Conservation (phyloP, 2,888 invertebrate genomes). For the Drosophila nr. medialis region DNA sequence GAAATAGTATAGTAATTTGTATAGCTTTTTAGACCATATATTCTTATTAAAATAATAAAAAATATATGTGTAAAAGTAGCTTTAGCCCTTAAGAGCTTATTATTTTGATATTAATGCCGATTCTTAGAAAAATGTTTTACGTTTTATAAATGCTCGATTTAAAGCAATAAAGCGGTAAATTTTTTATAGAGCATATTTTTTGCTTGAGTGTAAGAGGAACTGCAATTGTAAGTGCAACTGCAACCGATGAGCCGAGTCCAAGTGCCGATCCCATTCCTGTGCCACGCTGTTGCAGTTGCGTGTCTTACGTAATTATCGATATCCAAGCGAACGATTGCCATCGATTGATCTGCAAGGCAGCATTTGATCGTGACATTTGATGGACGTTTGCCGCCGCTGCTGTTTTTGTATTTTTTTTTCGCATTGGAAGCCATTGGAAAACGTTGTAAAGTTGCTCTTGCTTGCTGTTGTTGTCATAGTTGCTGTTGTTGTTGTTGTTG, state of each 20-base stretch:
- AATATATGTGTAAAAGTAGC: too few relatives aligned
- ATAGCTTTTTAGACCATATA: rapidly evolving
- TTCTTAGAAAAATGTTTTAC: not conserved
- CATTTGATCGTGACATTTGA: constrained; percentile 82
- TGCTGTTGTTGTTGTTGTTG: constrained; percentile 38
- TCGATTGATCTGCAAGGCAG: constrained; percentile 76
- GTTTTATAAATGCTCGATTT: not conserved
- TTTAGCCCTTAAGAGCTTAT: too few relatives aligned
- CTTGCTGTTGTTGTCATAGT: constrained; percentile 31
- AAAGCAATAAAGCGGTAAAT: not conserved
- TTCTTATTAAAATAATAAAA: not conserved
- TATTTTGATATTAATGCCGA: not conserved
- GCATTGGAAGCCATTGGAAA: constrained; percentile 25
- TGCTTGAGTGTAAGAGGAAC: constrained; percentile 1
- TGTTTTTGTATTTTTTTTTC: constrained; percentile 49
- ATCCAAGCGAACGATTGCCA: constrained; percentile 42
- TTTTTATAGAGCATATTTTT: not conserved
- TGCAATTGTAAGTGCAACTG: constrained; percentile 10
- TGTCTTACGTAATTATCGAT: constrained; percentile 68
- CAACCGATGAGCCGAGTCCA: constrained; percentile 9
- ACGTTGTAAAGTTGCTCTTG: constrained; percentile 31
- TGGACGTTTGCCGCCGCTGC: constrained; percentile 82
- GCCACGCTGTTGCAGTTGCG: constrained; percentile 47
- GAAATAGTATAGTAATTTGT: not conserved
- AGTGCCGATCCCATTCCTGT: constrained; percentile 6